Conservation (phyloP, 2,797 vertebrate genomes). For the Channallabes apus region DNA sequence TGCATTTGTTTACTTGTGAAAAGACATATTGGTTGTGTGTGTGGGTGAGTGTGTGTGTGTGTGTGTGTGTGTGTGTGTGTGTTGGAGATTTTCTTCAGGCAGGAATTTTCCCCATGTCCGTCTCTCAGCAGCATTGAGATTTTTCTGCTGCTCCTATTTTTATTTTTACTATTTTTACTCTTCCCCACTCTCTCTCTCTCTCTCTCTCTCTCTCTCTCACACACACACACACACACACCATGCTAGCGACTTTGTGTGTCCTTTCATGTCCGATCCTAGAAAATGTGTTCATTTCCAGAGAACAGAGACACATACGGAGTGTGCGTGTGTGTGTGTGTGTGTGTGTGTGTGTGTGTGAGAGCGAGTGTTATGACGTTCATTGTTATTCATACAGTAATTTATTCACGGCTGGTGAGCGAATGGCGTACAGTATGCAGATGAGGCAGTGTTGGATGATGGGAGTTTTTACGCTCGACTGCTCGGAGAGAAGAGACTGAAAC, state of each 20-base stretch:
- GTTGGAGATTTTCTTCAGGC: conserved; percentile 67
- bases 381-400: conserved; percentile 83
- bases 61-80: conserved; percentile 8
- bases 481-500: conserved; percentile 71
- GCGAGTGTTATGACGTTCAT: conserved; percentile 66
- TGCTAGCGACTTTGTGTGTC: conserved; percentile 3
- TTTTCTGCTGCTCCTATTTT: conserved; percentile 54
- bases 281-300: not conserved
- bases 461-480: conserved; percentile 75
- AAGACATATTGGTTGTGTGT: not conserved
- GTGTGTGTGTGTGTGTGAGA: too few species aligned
- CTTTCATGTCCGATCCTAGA: not conserved
- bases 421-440: conserved; percentile 79
- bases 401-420: conserved; percentile 70
- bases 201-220: too few species aligned
- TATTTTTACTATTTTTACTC: not conserved
- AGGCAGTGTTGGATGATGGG: conserved; percentile 67
- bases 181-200: not conserved
- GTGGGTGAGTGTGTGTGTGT: conserved; percentile 9
- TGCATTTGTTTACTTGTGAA: not conserved
- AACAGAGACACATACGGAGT: not conserved
- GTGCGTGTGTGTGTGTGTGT: too few species aligned
- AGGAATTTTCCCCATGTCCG: conserved; percentile 68
- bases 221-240: not conserved
- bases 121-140: conserved; percentile 66